Evolutionary conservation across 2,797 vertebrate species (phyloP).

Genomic region (Oryzias dopingdopingensis): DNA sequence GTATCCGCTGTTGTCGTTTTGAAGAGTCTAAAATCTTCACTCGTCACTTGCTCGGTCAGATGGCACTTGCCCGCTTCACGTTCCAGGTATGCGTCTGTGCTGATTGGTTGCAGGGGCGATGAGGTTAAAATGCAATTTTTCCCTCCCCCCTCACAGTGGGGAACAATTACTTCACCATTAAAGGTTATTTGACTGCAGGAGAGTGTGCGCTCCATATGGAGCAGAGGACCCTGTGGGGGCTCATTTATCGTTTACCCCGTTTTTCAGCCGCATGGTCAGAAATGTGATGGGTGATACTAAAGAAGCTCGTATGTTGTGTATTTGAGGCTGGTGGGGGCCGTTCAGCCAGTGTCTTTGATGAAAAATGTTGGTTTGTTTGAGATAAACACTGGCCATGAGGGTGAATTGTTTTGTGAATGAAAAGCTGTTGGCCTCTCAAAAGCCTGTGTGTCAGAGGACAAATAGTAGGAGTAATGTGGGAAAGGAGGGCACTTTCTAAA

Average conservation of each 20-base stretch:
- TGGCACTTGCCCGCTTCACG: constrained; percentile 35
- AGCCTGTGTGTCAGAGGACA: constrained; percentile 54
- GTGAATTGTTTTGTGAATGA: constrained; percentile 72
- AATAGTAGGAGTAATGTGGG: constrained; percentile 73
- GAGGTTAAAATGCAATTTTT: constrained; percentile 46
- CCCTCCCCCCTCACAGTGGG: constrained; percentile 49
- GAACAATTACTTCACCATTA: constrained; percentile 73
- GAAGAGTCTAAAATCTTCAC: constrained; percentile 40
- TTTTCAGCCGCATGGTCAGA: constrained; percentile 37
- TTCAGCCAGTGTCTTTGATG: constrained; percentile 38
- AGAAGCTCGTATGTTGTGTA: constrained; percentile 34
- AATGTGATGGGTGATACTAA: constrained; percentile 42
- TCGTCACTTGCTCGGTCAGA: constrained; percentile 32
- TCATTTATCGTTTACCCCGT: constrained; percentile 35
- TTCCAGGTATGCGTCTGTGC: constrained; percentile 54
- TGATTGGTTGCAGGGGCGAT: constrained; percentile 21
- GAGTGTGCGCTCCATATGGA: constrained; percentile 39
- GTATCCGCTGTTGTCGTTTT: constrained; percentile 15
- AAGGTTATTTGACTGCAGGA: constrained; percentile 34
- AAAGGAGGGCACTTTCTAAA: constrained; percentile 59
- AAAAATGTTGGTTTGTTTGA: constrained; percentile 59
- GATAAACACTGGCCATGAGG: constrained; percentile 41
- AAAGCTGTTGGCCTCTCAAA: constrained; percentile 64
- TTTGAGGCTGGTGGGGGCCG: constrained; percentile 28
- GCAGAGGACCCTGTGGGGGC: constrained; percentile 47